Evolutionary conservation across 2,113 vertebrate genomes (phyloP), one percentile per base, ranked within the genome.

Genomic region (Amphiprion percula): DNA sequence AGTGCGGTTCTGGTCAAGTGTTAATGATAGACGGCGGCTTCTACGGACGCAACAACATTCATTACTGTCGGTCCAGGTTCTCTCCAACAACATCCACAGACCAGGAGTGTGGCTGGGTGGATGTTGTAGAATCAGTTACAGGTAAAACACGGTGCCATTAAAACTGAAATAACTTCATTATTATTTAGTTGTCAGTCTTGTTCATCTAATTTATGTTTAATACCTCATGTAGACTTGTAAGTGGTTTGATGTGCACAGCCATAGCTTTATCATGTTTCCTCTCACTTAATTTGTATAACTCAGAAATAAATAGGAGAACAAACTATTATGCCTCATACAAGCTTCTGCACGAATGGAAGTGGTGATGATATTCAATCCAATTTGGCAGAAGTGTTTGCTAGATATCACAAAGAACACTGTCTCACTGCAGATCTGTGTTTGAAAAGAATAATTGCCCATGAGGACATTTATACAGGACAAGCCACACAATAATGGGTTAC

Each of bases 1-100:
- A 96, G 64, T 98, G 97, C 19, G 92, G 93, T 7, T 96, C 94
- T 0, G 97, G 95, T 82, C 90, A 96, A 82, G 96, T 96, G 55
- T 92, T 98, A 72, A 87, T 95, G 75, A 89, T 99, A 30, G 94
- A 90, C 39, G 88, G 94, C 0, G 94, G 95, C n/a, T 94, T 96
- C 93, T 97, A 96, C 0, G 96, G 97, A 23, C 86, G 94, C 26
- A 94, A 93, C 74, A 96, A 86, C 0, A 87, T 91, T 12, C 83
- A 97, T 88, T 97, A 96, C 62, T 98, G 98, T 68, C 85, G 79
- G 47, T 23, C 64, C 17, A 16, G 0, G 53, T 75, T 0, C 64
- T 2, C 21, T 50, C n/a, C 77, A 16, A 37, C 82, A 76, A 39
- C 89, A 1, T 59, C 65, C 4, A 78, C 85, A 8, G 89, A 88